Percentiles rank a stretch among this genome's conserved stretches.
Conservation (phyloP, 2,113 vertebrate genomes). For the Neofelis nebulosa region DNA sequence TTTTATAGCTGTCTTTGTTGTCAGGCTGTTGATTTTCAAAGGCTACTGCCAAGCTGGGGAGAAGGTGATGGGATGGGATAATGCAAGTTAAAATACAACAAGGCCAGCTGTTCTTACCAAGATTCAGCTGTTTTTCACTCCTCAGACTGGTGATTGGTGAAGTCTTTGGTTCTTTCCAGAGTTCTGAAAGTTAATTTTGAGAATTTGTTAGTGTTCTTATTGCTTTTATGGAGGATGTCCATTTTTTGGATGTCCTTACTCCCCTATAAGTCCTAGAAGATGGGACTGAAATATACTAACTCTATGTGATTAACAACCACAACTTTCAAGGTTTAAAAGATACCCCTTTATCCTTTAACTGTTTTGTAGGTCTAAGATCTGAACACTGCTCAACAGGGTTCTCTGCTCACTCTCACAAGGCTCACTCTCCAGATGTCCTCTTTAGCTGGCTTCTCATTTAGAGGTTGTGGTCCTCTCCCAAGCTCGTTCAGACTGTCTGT, state of each 20-base stretch:
- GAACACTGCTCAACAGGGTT: background rate
- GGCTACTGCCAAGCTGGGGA: background rate
- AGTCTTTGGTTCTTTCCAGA: background rate
- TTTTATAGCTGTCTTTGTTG: background rate
- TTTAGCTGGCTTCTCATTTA: background rate
- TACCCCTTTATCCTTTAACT: background rate
- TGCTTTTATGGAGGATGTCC: background rate
- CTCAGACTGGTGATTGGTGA: background rate
- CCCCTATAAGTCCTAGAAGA: background rate
- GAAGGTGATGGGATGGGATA: background rate
- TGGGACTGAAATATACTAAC: background rate
- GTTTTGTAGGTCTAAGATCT: background rate
- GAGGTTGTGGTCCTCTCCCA: background rate
- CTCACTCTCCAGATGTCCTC: background rate
- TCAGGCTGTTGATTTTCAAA: background rate
- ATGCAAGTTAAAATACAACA: background rate
- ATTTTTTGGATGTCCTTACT: background rate
- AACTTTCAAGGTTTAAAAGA: background rate
- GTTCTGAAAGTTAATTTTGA: background rate
- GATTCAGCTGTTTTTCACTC: background rate
- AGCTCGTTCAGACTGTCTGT: background rate
- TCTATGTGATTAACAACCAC: background rate
- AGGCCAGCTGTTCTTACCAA: background rate
- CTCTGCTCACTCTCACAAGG: background rate
- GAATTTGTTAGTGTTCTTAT: background rate